Evolutionary conservation across 2,888 invertebrate species (phyloP), one percentile per base, ranked within the genome.

Genomic region (Cataglyphis altisquamis): DNA sequence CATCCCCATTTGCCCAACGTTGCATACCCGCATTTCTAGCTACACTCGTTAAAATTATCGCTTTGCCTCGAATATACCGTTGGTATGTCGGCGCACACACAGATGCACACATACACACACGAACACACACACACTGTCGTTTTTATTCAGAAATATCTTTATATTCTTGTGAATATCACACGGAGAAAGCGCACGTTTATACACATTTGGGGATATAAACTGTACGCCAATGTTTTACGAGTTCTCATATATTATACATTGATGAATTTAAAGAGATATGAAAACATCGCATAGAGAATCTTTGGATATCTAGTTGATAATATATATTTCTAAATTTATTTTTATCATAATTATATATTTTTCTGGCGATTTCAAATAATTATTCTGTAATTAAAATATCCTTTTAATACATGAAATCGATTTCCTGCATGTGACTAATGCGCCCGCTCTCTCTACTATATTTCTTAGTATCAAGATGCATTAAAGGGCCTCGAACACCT

Each of bases 401-500:
- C 5, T 48, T n/a, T 41, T 62, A 60, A 73, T 60, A n/a, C 45
- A 41, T 32, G 68, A 48, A 84, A 77, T 70, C 81, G 81, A 77
- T 87, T 74, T 77, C 57, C 63, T 81, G 60, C 70, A 67, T 70
- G 84, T 85, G 85, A 89, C 83, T 89, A 89, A 89, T 85, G 85
- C 82, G 75, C 66, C 25, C 74, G 21, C 74, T 9, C 6, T 52
- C 8, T 82, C 78, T 63, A 72, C 78, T 82, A 82, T 87, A 87
- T 87, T 87, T 87, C 84, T 85, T 88, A 84, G 82, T 81, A 77
- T 83, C 81, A 64, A 60, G 25, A 74, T 82, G 63, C 84, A 87
- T 89, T 89, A 89, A 84, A 86, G 83, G 64, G 66, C 60, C 78
- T 57, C 63, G 82, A 85, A 87, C 87, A 85, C 82, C 82, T 88